phyloP scores from a whole-genome alignment of 2,797 vertebrate species.

The Glossophaga mutica region DNA sequence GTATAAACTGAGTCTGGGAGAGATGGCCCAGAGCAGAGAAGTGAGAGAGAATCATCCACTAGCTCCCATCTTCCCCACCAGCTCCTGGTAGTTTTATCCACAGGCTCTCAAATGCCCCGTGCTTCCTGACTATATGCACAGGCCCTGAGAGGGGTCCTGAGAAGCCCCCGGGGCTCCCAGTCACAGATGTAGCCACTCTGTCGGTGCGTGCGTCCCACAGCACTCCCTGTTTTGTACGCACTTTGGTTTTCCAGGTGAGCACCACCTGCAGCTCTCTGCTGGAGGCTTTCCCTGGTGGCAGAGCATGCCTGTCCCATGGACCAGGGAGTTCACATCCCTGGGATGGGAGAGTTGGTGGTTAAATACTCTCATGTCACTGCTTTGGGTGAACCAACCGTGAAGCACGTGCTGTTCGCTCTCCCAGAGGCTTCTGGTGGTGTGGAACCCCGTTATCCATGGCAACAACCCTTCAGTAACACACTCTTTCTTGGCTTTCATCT shows the following conservation, averaged over 20 bases:
- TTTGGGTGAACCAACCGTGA: not conserved
- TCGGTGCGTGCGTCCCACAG: no score
- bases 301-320: not conserved
- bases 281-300: not conserved
- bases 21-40: not conserved
- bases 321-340: not conserved
- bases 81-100: not conserved
- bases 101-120: not conserved
- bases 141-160: not conserved
- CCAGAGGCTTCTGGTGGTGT: not conserved
- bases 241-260: not conserved
- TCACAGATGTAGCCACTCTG: no score
- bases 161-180: not conserved
- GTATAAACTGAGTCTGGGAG: not conserved
- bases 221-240: no score
- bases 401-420: not conserved
- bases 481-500: not conserved
- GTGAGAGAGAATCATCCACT: no score
- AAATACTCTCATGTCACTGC: not conserved
- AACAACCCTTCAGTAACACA: not conserved
- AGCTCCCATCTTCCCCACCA: not conserved
- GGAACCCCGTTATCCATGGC: accelerated
- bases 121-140: not conserved
- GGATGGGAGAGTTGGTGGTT: not conserved
- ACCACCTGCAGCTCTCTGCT: not conserved